Conservation (phyloP, 2,888 invertebrate genomes). For the Herminia tarsipennalis region DNA sequence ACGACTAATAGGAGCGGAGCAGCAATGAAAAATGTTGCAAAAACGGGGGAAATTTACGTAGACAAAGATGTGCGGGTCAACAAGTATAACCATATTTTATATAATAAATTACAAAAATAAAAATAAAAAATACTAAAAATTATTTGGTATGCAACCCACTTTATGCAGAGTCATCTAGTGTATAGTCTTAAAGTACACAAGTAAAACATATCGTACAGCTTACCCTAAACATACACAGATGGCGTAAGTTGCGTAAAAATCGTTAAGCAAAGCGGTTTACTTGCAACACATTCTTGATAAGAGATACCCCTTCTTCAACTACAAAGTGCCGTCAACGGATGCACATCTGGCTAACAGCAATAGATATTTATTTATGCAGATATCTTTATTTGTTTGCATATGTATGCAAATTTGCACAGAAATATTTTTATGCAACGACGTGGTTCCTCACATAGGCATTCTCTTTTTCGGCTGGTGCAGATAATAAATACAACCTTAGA, state of each 20-base stretch:
- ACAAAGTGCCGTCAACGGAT: no score
- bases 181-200: conserved; percentile 10
- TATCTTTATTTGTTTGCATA: no score
- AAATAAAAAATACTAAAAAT: no score
- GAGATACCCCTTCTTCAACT: conserved; percentile 11
- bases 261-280: conserved; percentile 4
- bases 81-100: no score
- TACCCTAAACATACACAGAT: conserved; percentile 21
- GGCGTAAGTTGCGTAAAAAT: conserved; percentile 22
- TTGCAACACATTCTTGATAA: conserved; percentile 18
- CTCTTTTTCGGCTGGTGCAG: conserved; percentile 11
- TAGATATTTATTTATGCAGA: no score
- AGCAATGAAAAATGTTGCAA: no score
- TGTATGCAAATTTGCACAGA: conserved; percentile 12
- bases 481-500: conserved; percentile 17
- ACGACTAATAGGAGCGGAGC: no score
- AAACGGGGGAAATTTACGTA: no score
- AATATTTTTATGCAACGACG: neutral
- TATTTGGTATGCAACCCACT: no score
- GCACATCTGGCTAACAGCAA: no score
- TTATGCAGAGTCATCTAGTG: conserved; percentile 36
- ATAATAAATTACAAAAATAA: no score
- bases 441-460: neutral
- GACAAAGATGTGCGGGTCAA: no score
- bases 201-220: neutral